Evolutionary conservation across 2,797 vertebrate species (phyloP).

Genomic region (Molossus alvarezi): DNA sequence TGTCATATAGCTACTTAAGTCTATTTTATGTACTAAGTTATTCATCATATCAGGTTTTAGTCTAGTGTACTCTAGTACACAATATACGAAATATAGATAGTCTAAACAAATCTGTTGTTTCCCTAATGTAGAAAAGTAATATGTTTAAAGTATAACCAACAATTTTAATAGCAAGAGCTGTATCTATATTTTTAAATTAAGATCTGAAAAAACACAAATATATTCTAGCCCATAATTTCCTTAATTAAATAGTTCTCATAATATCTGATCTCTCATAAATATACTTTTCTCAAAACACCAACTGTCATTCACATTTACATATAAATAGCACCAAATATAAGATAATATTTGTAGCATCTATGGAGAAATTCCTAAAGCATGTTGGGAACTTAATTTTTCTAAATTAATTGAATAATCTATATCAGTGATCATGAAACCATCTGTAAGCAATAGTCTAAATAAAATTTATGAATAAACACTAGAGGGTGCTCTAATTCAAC

Average conservation of each 20-base stretch:
- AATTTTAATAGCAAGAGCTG: slow-evolving; percentile 51
- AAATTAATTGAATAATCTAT: slow-evolving; percentile 31
- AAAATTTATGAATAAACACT: slow-evolving; percentile 69
- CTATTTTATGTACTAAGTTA: background rate
- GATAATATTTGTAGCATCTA: slow-evolving; percentile 21
- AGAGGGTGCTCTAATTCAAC: slow-evolving; percentile 81
- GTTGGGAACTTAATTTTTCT: background rate
- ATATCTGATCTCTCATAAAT: slow-evolving; percentile 7
- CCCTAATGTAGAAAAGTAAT: slow-evolving; percentile 20
- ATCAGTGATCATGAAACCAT: background rate
- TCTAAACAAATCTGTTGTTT: slow-evolving; percentile 29
- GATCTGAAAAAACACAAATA: slow-evolving; percentile 44
- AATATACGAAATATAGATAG: slow-evolving; percentile 48
- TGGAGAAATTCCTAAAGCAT: slow-evolving; percentile 7
- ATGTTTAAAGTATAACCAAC: background rate
- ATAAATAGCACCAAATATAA: slow-evolving; percentile 12
- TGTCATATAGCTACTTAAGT: background rate
- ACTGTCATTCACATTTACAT: slow-evolving; percentile 12
- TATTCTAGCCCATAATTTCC: slow-evolving; percentile 17
- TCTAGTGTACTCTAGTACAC: background rate
- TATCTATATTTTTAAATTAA: slow-evolving; percentile 54
- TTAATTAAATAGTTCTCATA: slow-evolving; percentile 17
- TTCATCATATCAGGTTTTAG: background rate
- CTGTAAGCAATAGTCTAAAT: slow-evolving; percentile 5
- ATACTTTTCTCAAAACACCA: slow-evolving; percentile 51